Conservation (phyloP, 2,888 invertebrate genomes). For the Deilephila elpenor region DNA sequence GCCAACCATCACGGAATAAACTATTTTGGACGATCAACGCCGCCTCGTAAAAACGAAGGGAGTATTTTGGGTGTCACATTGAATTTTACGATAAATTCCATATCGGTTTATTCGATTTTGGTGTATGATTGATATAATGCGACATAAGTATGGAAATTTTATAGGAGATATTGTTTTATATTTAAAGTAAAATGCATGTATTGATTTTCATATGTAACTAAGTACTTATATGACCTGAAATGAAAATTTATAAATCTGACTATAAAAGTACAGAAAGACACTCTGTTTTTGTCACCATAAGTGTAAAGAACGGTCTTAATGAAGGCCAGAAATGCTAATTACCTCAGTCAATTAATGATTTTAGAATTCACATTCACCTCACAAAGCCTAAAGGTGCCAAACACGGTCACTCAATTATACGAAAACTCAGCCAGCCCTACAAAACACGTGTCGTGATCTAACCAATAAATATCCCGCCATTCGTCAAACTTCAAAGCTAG, state of each 20-base stretch:
- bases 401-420: not conserved
- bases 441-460: constrained; percentile 61
- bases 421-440: constrained; percentile 41
- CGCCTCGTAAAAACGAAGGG: constrained; percentile 72
- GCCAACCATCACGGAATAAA: constrained; percentile 72
- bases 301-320: too few relatives aligned
- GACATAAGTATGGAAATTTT: not conserved
- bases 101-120: constrained; percentile 11
- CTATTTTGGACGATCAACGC: constrained; percentile 70
- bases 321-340: too few relatives aligned
- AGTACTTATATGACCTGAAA: too few relatives aligned
- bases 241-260: too few relatives aligned
- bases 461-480: constrained; percentile 71
- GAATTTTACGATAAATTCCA: constrained; percentile 67
- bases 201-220: too few relatives aligned
- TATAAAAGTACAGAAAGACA: too few relatives aligned
- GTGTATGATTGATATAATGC: not conserved
- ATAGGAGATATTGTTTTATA: not conserved
- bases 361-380: not conserved
- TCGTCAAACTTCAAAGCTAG: constrained; percentile 78
- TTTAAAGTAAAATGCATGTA: not conserved
- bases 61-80: constrained; percentile 66
- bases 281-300: too few relatives aligned
- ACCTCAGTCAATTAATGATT: too few relatives aligned
- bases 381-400: not conserved